phyloP scores from a whole-genome alignment of 2,113 vertebrate genomes.

The Alethe castanea region DNA sequence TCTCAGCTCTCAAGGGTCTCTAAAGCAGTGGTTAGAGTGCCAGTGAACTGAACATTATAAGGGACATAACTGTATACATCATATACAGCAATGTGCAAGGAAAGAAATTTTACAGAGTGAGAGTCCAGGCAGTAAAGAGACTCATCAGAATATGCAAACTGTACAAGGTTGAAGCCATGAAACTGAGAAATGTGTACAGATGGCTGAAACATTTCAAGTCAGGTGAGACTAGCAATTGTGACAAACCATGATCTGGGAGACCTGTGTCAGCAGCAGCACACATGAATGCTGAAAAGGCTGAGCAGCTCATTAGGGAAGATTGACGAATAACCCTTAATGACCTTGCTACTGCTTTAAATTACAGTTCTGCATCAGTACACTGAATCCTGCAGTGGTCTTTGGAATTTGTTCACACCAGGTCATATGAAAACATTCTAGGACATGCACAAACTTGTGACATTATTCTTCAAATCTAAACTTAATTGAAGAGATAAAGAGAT shows the following conservation, averaged over 20 bases:
- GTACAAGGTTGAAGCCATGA: constrained; percentile 46
- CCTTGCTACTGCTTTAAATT: constrained; percentile 42
- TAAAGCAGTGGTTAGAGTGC: not conserved
- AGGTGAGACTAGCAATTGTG: constrained; percentile 63
- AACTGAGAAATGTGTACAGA: constrained; percentile 57
- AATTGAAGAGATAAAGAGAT: not conserved
- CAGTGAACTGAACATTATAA: not conserved
- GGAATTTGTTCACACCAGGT: not conserved
- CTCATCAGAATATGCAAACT: not conserved
- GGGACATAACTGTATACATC: not conserved
- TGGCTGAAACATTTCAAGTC: constrained; percentile 54
- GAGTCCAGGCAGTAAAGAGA: not conserved
- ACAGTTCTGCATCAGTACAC: constrained; percentile 11
- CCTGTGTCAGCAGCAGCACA: constrained; percentile 60
- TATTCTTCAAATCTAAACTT: not conserved
- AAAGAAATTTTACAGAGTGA: not conserved
- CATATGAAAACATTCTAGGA: not conserved
- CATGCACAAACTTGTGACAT: not conserved
- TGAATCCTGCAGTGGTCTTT: not conserved
- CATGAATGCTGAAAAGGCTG: constrained; percentile 60
- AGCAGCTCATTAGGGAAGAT: constrained; percentile 50
- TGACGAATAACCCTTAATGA: constrained; percentile 49
- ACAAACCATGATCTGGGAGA: constrained; percentile 57
- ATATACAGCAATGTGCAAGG: not conserved
- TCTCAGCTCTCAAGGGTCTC: not conserved